Percentiles rank a stretch among this genome's conserved stretches.
Evolutionary conservation across 2,113 vertebrate genomes (phyloP).

Genomic region (Indicator maculatus): DNA sequence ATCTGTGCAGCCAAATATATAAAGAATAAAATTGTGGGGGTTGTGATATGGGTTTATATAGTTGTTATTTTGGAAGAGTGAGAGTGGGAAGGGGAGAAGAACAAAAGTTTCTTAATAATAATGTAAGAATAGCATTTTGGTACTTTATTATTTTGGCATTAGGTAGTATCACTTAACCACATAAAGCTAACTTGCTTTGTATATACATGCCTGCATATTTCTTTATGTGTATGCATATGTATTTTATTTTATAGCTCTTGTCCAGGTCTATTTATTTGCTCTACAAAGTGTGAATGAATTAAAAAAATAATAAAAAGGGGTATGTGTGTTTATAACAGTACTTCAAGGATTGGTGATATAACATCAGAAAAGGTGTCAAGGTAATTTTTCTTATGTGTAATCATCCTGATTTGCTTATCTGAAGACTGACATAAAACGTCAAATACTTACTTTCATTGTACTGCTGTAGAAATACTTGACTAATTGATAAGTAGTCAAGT

Average conservation of each 20-base stretch:
- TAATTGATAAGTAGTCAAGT: neutral
- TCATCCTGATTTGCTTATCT: neutral
- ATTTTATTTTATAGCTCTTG: neutral
- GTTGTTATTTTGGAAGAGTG: neutral
- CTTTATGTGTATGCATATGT: neutral
- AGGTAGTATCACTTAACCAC: neutral
- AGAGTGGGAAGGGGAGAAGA: rapidly evolving
- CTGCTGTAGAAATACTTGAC: neutral
- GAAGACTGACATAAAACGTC: neutral
- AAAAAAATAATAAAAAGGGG: too few species aligned
- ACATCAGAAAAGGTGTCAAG: neutral
- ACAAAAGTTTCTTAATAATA: neutral
- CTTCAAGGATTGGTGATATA: neutral
- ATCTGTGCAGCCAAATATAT: neutral
- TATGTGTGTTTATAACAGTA: neutral
- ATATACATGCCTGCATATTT: neutral
- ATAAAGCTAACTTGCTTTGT: neutral
- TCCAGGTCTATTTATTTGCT: rapidly evolving
- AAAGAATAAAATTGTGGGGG: neutral
- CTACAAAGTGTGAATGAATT: neutral
- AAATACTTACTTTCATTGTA: neutral
- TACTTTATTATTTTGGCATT: neutral
- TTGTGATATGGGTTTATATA: neutral
- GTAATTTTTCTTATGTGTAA: neutral
- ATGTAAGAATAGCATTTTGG: neutral